Conservation (phyloP, 2,113 vertebrate genomes). For the Mobula hypostoma region DNA sequence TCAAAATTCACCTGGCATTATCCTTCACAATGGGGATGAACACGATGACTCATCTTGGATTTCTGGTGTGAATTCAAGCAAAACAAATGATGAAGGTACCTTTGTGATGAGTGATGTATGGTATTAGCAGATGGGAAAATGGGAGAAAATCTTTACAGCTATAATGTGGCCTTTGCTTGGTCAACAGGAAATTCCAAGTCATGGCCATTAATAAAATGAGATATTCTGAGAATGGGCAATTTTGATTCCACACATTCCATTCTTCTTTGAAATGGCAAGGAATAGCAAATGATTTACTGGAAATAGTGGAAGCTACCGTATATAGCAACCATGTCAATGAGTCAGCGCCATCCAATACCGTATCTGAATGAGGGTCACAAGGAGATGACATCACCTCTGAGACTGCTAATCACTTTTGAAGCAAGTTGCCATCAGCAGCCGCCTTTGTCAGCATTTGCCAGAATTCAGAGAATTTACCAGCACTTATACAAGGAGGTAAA, state of each 20-base stretch:
- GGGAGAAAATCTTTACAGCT: not conserved
- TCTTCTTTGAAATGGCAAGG: not conserved
- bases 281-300: not conserved
- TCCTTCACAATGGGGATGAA: not conserved
- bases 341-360: not conserved
- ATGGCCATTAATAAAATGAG: constrained; percentile 27
- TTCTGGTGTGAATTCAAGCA: not conserved
- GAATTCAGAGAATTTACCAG: constrained; percentile 26
- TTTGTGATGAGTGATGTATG: not conserved
- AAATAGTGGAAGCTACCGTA: constrained; percentile 6
- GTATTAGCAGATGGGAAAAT: constrained; percentile 14
- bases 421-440: not conserved
- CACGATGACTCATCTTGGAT: not conserved
- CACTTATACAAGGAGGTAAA: not conserved
- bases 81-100: not conserved
- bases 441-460: not conserved
- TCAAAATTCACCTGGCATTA: not conserved
- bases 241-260: constrained; percentile 23
- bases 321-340: not conserved
- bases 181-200: constrained; percentile 29
- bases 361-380: not conserved
- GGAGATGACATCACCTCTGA: constrained; percentile 7
- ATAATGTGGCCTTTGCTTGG: not conserved
- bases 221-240: constrained; percentile 21
- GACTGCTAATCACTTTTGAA: not conserved